Conservation (phyloP, 2,888 invertebrate genomes). For the Matsumyia berberina region DNA sequence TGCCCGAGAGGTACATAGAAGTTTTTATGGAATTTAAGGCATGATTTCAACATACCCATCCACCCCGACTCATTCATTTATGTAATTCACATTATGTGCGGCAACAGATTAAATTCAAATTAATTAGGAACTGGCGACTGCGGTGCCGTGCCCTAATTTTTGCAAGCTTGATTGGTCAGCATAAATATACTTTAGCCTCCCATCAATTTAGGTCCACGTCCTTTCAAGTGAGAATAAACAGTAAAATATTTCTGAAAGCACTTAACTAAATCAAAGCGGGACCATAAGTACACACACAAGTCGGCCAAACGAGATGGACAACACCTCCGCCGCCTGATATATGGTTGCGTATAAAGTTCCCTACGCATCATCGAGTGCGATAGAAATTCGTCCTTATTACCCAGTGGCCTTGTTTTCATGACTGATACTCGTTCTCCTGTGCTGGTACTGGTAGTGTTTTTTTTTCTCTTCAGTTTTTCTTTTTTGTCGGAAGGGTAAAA, state of each 20-base stretch:
- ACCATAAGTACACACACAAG: conserved; percentile 16
- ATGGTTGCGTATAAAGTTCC: conserved; percentile 36
- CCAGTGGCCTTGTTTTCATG: conserved; percentile 26
- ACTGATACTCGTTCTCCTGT: not conserved
- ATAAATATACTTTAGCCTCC: not conserved
- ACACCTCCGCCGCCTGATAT: conserved; percentile 17
- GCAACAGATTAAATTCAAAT: not conserved
- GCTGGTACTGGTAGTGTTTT: not conserved
- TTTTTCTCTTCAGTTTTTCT: not conserved
- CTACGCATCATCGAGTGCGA: conserved; percentile 33
- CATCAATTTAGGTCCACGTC: conserved; percentile 2
- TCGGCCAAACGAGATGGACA: conserved; percentile 25
- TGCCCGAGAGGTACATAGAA: too few species aligned
- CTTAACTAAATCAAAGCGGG: conserved; percentile 54
- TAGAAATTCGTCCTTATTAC: conserved; percentile 31
- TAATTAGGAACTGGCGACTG: not conserved
- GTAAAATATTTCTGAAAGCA: conserved; percentile 47
- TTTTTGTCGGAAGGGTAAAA: conserved; percentile 16
- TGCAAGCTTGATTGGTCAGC: not conserved
- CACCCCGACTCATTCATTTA: not conserved
- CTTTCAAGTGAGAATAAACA: conserved; percentile 22
- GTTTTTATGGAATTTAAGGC: too few species aligned
- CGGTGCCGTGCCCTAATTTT: not conserved
- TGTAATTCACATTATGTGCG: not conserved
- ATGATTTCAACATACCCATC: not conserved